Base-by-base conservation (phyloP, 2,113 vertebrate genomes). In the Lonchura striata region DNA sequence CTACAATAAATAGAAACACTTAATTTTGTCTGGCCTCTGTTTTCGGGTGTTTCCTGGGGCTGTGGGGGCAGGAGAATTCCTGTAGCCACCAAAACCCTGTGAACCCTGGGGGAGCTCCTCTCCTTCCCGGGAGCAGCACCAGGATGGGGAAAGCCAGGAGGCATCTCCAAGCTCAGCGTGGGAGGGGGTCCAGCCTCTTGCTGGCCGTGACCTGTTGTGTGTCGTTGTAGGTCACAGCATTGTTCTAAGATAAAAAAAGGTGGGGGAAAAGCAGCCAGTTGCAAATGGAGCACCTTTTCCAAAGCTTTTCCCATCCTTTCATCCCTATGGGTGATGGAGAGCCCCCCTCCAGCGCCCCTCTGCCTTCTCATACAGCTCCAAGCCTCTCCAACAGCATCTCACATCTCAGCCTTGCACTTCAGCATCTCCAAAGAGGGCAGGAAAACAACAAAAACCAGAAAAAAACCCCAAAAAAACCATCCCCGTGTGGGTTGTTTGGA, bases 401-500 rank as follows among this genome's bases (percentile, higher is more conserved):
- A 18, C 53, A 49, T 57, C 63, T 80, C 78, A 15, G 27, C 44
- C 42, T 41, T 63, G 75, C 27, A 23, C 35, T 92, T 89, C 69
- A 64, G 17, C 61, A 53, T 54, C 59, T 66, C 15, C 2, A 0
- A 77, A 54, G 84, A 63, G 37, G 14, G 65, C 37, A 24, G n/a
- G 69, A 46, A 79, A 87, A 20, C 56, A 23, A 33, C 57, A 47
- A 15, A 47, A 88, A 37, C 20, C 33, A 53, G 39, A 31, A 35
- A 39, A 60, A 54, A 60, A 53, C 35, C 15, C 2, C 5, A n/a
- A 41, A 41, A 41, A 41, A 41, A 12, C 17, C 54, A 49, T 85
- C 87, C 96, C 69, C 7, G 5, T 6, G 50, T 16, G 96, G 93
- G 92, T 95, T 96, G 82, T 96, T 98, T 66, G 41, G 82, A 96